Evolutionary conservation across 2,888 invertebrate species (phyloP), one percentile per base, ranked within the genome.

Genomic region (Lissonota sp.): DNA sequence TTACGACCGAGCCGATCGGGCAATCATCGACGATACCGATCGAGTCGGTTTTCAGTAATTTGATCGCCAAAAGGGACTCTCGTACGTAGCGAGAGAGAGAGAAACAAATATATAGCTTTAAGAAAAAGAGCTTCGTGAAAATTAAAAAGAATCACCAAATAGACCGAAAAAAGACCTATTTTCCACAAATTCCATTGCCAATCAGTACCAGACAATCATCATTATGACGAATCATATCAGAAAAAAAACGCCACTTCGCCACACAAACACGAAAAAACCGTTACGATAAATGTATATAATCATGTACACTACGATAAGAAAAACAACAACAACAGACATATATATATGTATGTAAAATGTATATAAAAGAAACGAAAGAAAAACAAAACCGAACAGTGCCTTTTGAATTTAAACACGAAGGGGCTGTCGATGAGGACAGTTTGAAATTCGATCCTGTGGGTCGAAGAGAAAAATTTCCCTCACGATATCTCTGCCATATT

Each of bases 21-120:
- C 91, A 91, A 76, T 90, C 92, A 8, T 92, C 92, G 26, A 92
- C 92, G 0, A 92, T 92, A 79, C 90, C 92, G 81, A 92, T 92
- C 69, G 92, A 92, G 73, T 92, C 92, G 53, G 92, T 92, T 14
- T 92, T 92, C 84, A 91, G 84, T 78, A 92, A 92, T 82, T 83
- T 92, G 42, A 89, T 92, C 70, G 85, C 84, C 49, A 88, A 26
- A 26, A 26, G 76, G 40, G 80, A 84, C 16, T 67, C 72, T 63
- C 71, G 64, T 71, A 79, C 83, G 44, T 87, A 84, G 70, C 60
- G 42, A 72, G 58, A 51, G 37, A 49, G n/a, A 37, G 37, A 14
- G 51, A 49, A 26, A 5, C n/a, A 46, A 63, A 69, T 4, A 64
- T 55, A 62, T 46, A 14, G 6, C 46, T 49, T 42, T 0, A 40